These are phyloP conservation scores for Smithornis capensis DNA, from an alignment of 2,113 vertebrate species.

Conservation along the genomic window DNA sequence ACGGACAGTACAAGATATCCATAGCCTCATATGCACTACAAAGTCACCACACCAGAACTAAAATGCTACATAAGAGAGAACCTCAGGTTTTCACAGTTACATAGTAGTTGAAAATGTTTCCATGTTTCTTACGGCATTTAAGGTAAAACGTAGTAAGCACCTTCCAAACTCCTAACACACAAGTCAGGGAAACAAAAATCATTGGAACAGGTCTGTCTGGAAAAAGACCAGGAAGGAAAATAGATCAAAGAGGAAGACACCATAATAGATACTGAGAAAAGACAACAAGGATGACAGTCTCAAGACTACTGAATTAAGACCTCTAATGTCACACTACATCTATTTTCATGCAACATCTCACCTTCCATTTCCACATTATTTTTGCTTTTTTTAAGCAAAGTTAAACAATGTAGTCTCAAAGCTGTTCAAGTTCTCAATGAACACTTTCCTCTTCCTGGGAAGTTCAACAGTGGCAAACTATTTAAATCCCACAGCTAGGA, in stretches of 20 bases:
- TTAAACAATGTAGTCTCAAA: background rate
- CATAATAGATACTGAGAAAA: background rate
- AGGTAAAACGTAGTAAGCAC: background rate
- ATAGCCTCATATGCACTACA: fast-evolving
- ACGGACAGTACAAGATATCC: fast-evolving
- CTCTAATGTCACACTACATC: background rate
- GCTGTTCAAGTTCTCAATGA: background rate
- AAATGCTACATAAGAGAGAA: background rate
- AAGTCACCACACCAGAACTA: background rate
- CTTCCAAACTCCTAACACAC: background rate
- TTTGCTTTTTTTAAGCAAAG: background rate
- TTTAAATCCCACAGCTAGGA: background rate
- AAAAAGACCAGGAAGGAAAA: background rate
- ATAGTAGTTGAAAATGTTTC: background rate
- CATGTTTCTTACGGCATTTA: background rate
- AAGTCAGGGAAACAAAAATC: background rate
- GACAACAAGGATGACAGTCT: background rate
- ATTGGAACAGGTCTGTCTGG: background rate
- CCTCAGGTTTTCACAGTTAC: background rate
- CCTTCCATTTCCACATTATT: background rate
- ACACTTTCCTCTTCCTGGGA: background rate
- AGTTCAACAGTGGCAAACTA: background rate
- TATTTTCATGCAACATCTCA: background rate
- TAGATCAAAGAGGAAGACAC: background rate
- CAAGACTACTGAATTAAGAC: background rate